phyloP scores from a whole-genome alignment of 1,140 invertebrate species.

The Orius laevigatus region DNA sequence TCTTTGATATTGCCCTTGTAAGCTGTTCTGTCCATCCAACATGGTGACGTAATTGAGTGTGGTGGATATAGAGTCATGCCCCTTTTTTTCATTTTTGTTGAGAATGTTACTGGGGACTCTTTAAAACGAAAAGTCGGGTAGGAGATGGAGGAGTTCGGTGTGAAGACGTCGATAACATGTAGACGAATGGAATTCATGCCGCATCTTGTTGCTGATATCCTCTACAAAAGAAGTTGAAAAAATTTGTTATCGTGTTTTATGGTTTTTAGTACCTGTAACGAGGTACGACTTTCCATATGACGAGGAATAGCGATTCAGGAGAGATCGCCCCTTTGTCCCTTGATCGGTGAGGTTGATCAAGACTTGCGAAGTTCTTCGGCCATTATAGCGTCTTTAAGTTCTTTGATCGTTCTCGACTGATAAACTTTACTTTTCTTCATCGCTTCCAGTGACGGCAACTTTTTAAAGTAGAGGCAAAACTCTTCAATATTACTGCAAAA shows the following conservation, averaged over 20 bases:
- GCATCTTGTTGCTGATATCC: constrained; percentile 80
- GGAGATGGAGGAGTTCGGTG: constrained; percentile 57
- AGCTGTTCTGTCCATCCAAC: too few species aligned
- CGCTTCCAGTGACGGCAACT: constrained; percentile 53
- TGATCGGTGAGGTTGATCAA: constrained; percentile 55
- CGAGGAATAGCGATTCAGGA: constrained; percentile 61
- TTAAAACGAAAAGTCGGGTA: constrained; percentile 29
- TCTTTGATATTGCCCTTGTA: too few species aligned
- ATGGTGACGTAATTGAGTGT: too few species aligned
- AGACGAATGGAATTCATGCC: constrained; percentile 68
- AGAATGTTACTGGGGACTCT: constrained; percentile 22
- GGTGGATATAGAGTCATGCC: too few species aligned
- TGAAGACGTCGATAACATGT: constrained; percentile 70
- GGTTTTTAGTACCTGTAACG: constrained; percentile 41
- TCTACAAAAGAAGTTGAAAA: constrained; percentile 25
- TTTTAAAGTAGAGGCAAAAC: constrained; percentile 69
- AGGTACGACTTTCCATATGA: constrained; percentile 76
- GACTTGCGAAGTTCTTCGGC: constrained; percentile 62
- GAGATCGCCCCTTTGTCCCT: constrained; percentile 56
- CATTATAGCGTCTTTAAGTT: constrained; percentile 49
- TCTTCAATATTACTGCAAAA: constrained; percentile 61
- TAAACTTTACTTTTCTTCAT: constrained; percentile 38
- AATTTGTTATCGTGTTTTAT: neutral
- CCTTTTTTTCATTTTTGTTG: constrained; percentile 30
- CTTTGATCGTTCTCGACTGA: constrained; percentile 41